Evolutionary conservation across 2,113 vertebrate genomes (phyloP).

Genomic region (Ondatra zibethicus): DNA sequence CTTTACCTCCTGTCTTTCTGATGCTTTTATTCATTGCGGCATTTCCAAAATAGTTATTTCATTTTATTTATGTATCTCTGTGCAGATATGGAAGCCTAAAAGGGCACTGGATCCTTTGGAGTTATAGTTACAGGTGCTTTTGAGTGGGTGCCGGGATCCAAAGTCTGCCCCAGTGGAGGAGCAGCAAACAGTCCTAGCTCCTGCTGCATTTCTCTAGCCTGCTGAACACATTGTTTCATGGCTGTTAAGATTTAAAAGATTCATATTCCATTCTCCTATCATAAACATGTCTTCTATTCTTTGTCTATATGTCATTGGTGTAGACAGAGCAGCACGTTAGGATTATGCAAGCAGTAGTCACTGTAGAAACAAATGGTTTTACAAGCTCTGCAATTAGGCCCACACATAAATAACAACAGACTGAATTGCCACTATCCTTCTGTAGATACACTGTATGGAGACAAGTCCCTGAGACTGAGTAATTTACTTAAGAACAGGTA

Average conservation of each 20-base stretch:
- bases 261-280: neutral
- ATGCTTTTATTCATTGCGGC: neutral
- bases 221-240: neutral
- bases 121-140: neutral
- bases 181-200: neutral
- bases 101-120: too few species aligned
- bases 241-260: neutral
- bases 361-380: neutral
- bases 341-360: neutral
- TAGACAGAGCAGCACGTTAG: neutral
- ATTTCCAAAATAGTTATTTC: neutral
- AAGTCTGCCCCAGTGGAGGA: neutral
- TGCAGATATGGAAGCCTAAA: neutral
- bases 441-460: neutral
- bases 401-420: neutral
- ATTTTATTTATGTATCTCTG: neutral
- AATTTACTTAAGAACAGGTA: neutral
- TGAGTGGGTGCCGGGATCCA: neutral
- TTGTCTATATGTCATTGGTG: neutral
- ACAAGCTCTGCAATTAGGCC: neutral
- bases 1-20: neutral
- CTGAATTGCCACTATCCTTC: rapidly evolving
- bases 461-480: neutral
- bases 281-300: neutral
- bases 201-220: neutral